A percentile compares a stretch with the other conserved stretches of the same genome.
phyloP scores from a whole-genome alignment of 2,797 vertebrate species.

The Parambassis ranga region DNA sequence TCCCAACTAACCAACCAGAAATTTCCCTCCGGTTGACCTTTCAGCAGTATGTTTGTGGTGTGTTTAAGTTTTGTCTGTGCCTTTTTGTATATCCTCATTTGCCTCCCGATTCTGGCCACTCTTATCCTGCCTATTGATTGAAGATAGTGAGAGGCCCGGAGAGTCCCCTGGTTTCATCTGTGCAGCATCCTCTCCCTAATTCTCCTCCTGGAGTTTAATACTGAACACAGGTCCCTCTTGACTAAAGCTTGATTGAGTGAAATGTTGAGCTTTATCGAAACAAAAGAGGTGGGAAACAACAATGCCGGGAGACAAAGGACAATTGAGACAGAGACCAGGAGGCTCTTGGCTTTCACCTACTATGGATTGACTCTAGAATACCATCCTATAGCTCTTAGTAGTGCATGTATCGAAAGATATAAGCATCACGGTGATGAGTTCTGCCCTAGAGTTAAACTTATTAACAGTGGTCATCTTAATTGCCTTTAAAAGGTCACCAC shows the following conservation, averaged over 20 bases:
- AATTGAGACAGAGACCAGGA: constrained; percentile 23
- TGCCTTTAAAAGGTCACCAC: no score
- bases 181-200: constrained; percentile 72
- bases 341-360: constrained; percentile 39
- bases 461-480: no score
- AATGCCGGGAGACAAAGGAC: constrained; percentile 50
- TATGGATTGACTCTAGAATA: constrained; percentile 44
- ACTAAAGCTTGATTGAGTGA: constrained; percentile 60
- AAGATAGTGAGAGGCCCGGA: constrained; percentile 55
- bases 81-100: constrained; percentile 63
- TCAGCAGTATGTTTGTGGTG: constrained; percentile 18
- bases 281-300: constrained; percentile 48
- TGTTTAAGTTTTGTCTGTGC: constrained; percentile 37
- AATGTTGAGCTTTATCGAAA: constrained; percentile 53
- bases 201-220: constrained; percentile 61
- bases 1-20: constrained; percentile 33
- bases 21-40: constrained; percentile 11
- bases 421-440: no score
- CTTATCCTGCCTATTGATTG: constrained; percentile 68
- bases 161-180: constrained; percentile 70
- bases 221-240: constrained; percentile 55
- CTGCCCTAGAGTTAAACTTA: no score
- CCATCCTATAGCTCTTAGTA: constrained; percentile 13
- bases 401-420: constrained; percentile 35
- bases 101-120: constrained; percentile 59